Evolutionary conservation across 2,113 vertebrate genomes (phyloP), one percentile per base, ranked within the genome.

Genomic region (Bathybates hornii): DNA sequence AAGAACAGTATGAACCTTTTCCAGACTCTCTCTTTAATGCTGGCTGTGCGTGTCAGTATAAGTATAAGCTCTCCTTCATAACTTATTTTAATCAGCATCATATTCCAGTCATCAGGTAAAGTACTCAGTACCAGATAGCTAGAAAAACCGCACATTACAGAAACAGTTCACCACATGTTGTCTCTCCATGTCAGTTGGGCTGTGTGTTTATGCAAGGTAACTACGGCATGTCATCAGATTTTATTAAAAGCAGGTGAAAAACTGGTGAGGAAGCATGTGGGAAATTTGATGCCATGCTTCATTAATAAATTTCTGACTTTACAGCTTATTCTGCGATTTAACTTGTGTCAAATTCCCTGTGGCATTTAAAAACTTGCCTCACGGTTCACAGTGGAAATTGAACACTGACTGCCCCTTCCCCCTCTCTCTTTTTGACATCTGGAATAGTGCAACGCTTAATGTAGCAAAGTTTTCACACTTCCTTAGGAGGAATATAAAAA

Each of bases 211-310:
- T 68, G 81, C 9, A 38, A n/a, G 68, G 50, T 57, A 80, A 80
- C 34, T 54, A 78, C 3, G 2, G 7, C 45, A 29, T 80, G 32
- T 87, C 87, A 88, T 86, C 57, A 85, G 59, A 82, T 43, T 17
- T 86, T 71, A 89, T 91, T 93, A 89, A 88, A 93, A 92, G 19
- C 82, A 89, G 84, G 53, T 43, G 10, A 88, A 76, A 82, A 29
- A 59, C 56, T 82, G 11, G 50, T 68, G 17, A 84, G 76, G 56
- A 90, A 78, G 50, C 73, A 66, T 32, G 38, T 57, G 61, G 32
- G 29, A 83, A 68, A 68, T 80, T 54, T 57, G 38, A n/a, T 57
- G 27, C 50, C 57, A 80, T 66, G 14, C 36, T 87, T 41, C 63
- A 32, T 76, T 83, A 92, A 94, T 89, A 91, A 73, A 91, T 85